Evolutionary conservation across 2,113 vertebrate species (phyloP).

Genomic region (Hyla sarda): DNA sequence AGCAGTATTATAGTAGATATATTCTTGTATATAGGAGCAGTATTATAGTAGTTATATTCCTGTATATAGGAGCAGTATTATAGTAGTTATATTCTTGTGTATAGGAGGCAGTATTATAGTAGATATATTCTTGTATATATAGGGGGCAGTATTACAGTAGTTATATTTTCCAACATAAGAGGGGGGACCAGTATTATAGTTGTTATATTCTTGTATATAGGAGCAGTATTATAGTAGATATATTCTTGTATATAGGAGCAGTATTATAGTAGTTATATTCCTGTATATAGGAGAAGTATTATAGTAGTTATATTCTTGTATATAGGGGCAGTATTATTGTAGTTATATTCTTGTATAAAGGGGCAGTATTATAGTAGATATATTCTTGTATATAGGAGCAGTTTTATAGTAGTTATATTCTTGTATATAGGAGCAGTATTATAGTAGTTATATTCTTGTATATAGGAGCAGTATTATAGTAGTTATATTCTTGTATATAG

Average conservation of each 20-base stretch:
- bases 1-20: too few species aligned
- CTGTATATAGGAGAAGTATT: too few species aligned
- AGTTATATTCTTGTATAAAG: too few species aligned
- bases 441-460: too few species aligned
- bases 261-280: neutral
- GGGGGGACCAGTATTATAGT: slow-evolving; percentile 5
- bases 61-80: too few species aligned
- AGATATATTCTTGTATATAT: neutral
- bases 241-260: neutral
- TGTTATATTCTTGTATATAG: slow-evolving; percentile 9
- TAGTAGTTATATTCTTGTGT: neutral
- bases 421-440: too few species aligned
- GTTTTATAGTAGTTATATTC: slow-evolving; percentile 10
- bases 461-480: too few species aligned
- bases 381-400: neutral
- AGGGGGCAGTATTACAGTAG: too few species aligned
- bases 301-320: too few species aligned
- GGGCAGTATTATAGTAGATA: neutral
- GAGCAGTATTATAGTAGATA: neutral
- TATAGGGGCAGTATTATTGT: neutral
- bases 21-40: neutral
- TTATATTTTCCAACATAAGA: neutral
- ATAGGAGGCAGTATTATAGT: neutral
- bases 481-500: neutral
- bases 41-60: too few species aligned